Evolutionary conservation across 2,797 vertebrate genomes (phyloP), one percentile per base, ranked within the genome.

Genomic region (Limnodromus scolopaceus): DNA sequence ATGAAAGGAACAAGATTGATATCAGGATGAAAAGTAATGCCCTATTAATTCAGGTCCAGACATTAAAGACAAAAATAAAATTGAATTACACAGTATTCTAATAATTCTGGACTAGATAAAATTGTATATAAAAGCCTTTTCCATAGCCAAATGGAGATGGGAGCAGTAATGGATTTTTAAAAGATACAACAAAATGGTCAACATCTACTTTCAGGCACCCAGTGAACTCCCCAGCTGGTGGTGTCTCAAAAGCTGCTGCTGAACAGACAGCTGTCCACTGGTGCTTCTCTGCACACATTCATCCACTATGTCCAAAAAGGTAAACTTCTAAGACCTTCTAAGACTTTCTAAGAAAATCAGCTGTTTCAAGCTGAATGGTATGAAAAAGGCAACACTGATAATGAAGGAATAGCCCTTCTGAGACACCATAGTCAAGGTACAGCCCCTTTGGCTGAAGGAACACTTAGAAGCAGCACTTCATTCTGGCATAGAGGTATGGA

Each of bases 31-130:
- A 80, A 92, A 92, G 75, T 91, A 89, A 49, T 74, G 61, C 63
- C 79, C 53, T 88, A 53, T 96, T 96, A 89, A 84, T 90, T 89
- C 48, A 79, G 45, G 45, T 90, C 78, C 84, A 48, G 45, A 75
- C 75, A 72, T 71, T 92, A 85, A 96, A 96, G 91, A 95, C 45
- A 84, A 95, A 96, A 96, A 68, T 68, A 89, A 94, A 93, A 84
- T 66, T 74, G 63, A 94, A 92, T 93, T 93, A 92, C 43, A 79
- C 15, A 84, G 70, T 80, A 80, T 90, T 93, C 66, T 89, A 94
- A 77, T 89, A 96, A 92, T 95, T 95, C 74, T 91, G 60, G 66
- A 91, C 80, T 83, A 89, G 83, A 94, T 64, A 61, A 92, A 92
- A 95, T 82, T 86, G 63, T 91, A 82, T 91, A 77, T 93, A 79